Conservation (phyloP, 2,888 invertebrate species). For the Lepidocyrtoides sp. region DNA sequence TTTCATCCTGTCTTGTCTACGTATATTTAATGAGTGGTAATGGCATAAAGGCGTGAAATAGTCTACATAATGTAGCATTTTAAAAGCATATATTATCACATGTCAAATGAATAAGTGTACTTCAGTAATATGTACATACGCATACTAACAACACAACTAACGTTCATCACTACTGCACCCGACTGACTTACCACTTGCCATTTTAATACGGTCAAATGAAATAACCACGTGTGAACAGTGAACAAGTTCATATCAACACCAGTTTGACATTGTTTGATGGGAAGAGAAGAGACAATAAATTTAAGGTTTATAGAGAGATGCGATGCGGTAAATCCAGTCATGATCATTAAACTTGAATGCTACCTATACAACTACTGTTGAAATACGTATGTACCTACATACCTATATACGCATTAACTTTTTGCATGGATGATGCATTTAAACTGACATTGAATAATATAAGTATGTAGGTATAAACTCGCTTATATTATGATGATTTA, state of each 20-base stretch:
- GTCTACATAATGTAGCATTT: conserved; percentile 5
- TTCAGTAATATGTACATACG: too few species aligned
- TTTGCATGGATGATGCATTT: neutral
- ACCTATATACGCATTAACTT: too few species aligned
- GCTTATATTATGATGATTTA: too few species aligned
- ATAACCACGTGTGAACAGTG: conserved; percentile 33
- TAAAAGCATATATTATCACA: conserved; percentile 8
- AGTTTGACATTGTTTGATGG: neutral
- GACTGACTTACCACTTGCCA: neutral
- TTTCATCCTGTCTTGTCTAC: conserved; percentile 1
- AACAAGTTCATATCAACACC: neutral
- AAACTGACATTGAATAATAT: too few species aligned
- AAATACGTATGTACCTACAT: too few species aligned
- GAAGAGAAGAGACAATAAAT: neutral
- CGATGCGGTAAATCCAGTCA: neutral
- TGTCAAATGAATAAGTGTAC: neutral
- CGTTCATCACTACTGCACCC: neutral
- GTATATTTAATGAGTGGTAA: conserved; percentile 1
- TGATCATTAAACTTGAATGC: neutral
- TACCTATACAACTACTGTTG: too few species aligned
- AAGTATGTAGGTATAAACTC: neutral
- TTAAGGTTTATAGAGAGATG: neutral
- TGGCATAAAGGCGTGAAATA: conserved; percentile 38
- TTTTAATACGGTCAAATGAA: conserved; percentile 17
- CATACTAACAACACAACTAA: neutral